Conservation (phyloP, 2,888 invertebrate genomes). For the Andrena haemorrhoa region DNA sequence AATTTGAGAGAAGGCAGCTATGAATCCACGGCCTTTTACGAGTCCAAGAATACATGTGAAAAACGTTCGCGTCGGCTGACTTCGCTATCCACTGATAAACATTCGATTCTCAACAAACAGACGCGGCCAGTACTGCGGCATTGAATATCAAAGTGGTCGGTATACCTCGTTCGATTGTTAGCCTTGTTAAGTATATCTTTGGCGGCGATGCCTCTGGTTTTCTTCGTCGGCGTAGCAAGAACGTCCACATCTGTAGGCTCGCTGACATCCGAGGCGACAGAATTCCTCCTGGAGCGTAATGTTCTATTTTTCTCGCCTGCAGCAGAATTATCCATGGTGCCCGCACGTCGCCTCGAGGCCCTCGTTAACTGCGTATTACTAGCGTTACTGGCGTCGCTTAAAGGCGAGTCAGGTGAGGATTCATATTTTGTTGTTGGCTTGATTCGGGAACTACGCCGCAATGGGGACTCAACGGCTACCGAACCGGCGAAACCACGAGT, state of each 20-base stretch:
- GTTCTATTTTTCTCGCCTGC: conserved; percentile 47
- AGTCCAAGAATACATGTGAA: too few species aligned
- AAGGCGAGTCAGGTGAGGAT: conserved; percentile 68
- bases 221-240: conserved; percentile 56
- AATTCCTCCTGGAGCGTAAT: conserved; percentile 64
- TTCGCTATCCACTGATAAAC: too few species aligned
- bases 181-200: conserved; percentile 11
- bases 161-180: conserved; percentile 45
- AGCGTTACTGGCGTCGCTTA: conserved; percentile 56
- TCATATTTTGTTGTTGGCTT: conserved; percentile 53
- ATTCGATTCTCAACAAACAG: too few species aligned
- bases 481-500: conserved; percentile 49
- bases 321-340: conserved; percentile 41
- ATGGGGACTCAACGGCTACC: conserved; percentile 68
- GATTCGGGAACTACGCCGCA: conserved; percentile 75
- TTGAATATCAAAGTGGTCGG: background rate
- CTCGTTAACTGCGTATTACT: conserved; percentile 33
- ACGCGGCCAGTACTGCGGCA: too few species aligned
- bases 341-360: conserved; percentile 54
- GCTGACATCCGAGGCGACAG: conserved; percentile 68
- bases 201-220: conserved; percentile 20
- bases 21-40: too few species aligned
- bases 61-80: too few species aligned
- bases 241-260: conserved; percentile 65
- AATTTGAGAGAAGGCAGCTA: too few species aligned